Conservation (phyloP, 2,888 invertebrate species). For the Tanaodytes sp. region DNA sequence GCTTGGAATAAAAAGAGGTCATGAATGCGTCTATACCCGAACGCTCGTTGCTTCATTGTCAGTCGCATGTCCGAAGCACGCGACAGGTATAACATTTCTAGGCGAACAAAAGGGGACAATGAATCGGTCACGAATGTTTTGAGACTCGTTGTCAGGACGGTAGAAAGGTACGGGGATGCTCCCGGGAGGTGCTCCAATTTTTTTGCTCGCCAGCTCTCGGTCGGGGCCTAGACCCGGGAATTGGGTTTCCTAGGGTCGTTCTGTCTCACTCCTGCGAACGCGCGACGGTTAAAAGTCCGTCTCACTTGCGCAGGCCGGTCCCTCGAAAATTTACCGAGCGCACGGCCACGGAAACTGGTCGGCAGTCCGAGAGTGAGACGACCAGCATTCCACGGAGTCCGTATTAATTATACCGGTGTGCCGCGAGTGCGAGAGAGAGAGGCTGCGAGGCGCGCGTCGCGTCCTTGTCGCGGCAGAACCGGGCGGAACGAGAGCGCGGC, state of each 20-base stretch:
- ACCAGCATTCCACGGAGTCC: slow-evolving; percentile 71
- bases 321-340: slow-evolving; percentile 54
- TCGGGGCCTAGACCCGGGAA: slow-evolving; percentile 48
- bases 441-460: slow-evolving; percentile 10
- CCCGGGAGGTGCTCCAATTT: slow-evolving; percentile 53
- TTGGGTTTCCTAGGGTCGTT: slow-evolving; percentile 49
- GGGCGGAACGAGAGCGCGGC: slow-evolving; percentile 32
- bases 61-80: slow-evolving; percentile 50
- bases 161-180: slow-evolving; percentile 53
- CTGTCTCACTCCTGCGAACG: slow-evolving; percentile 22
- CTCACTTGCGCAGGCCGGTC: slow-evolving; percentile 27
- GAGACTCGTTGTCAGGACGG: slow-evolving; percentile 57
- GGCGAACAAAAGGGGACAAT: slow-evolving; percentile 56
- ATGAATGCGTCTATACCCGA: slow-evolving; percentile 38
- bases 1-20: slow-evolving; percentile 38
- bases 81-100: slow-evolving; percentile 57
- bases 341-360: slow-evolving; percentile 66
- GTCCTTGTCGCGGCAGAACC: slow-evolving; percentile 29
- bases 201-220: slow-evolving; percentile 44
- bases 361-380: slow-evolving; percentile 66
- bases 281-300: background rate
- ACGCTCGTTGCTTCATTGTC: slow-evolving; percentile 47
- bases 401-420: slow-evolving; percentile 71
- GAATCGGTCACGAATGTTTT: slow-evolving; percentile 57
- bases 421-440: slow-evolving; percentile 60